Evolutionary conservation across 2,888 invertebrate species (phyloP).

Genomic region (Drosophila maculinotata): DNA sequence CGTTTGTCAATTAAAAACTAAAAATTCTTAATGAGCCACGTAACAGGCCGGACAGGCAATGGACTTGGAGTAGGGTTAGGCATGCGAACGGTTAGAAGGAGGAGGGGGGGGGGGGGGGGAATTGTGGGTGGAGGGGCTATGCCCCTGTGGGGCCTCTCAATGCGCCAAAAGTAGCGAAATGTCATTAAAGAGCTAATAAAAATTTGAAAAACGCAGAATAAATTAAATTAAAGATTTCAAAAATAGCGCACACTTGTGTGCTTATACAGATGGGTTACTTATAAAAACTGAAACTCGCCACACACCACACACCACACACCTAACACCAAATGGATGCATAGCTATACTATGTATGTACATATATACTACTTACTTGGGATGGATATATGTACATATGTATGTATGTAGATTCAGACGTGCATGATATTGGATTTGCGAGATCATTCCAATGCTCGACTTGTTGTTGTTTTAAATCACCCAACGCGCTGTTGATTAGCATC

Average conservation of each 20-base stretch:
- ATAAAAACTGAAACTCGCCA: slow-evolving; percentile 32
- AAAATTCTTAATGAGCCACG: slow-evolving; percentile 78
- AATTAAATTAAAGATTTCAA: slow-evolving; percentile 59
- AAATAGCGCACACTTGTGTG: slow-evolving; percentile 43
- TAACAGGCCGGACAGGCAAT: slow-evolving; percentile 61
- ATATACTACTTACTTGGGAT: slow-evolving; percentile 8
- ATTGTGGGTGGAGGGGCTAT: neutral
- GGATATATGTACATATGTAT: slow-evolving; percentile 14
- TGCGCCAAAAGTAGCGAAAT: slow-evolving; percentile 62
- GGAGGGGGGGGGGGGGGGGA: neutral
- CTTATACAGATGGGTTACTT: slow-evolving; percentile 43
- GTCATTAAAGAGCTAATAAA: slow-evolving; percentile 74
- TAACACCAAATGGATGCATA: neutral
- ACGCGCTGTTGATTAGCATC: slow-evolving; percentile 53
- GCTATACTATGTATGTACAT: too few species aligned
- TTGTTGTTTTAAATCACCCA: slow-evolving; percentile 57
- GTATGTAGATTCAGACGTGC: slow-evolving; percentile 6
- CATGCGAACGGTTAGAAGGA: neutral
- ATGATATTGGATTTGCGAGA: slow-evolving; percentile 43
- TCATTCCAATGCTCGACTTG: slow-evolving; percentile 30
- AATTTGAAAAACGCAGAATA: slow-evolving; percentile 52
- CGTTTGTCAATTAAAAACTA: slow-evolving; percentile 72
- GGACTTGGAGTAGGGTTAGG: slow-evolving; percentile 12
- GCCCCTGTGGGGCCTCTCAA: slow-evolving; percentile 20
- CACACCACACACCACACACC: slow-evolving; percentile 9